Base-by-base conservation (phyloP, 2,797 vertebrate genomes). In the Tiaroga cobitis region DNA sequence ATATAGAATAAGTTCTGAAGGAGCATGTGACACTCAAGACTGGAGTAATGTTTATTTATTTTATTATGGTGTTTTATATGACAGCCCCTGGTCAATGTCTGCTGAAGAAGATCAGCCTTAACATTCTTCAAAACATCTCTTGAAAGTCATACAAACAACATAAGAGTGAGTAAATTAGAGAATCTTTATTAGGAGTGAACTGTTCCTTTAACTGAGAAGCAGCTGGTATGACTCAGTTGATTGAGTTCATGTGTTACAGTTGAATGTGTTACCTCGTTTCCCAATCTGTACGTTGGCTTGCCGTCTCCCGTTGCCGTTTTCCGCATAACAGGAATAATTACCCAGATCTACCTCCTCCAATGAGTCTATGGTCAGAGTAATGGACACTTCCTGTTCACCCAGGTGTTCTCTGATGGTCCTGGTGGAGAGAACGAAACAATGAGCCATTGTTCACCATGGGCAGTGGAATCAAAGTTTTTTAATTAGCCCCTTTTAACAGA, bases 261-360 rank as follows among this genome's bases (percentile, higher is more conserved):
- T 83, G 41, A 82, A 72, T 79, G 63, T 81, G 75, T 80, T 95
- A 99, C 98, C 98, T 87, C 95, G 94, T 92, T 96, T 97, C 92
- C 97, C 96, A 83, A 99, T 96, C 91, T 98, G 97, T 91, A 99
- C 93, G 80, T 95, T 98, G 90, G 97, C 97, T 26, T 98, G 97
- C 26, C 97, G 95, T 83, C 97, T 96, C 56, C 98, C 98, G 6
- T 98, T 97, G 86, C 97, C 96, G 84, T 99, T 99, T 93, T 99
- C 98, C 2, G 98, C 98, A 3, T 98, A 98, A 89, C 98, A 99
- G 2, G 98, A 98, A 90, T 99, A 99, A 94, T 99, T 99, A 82
- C 98, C 98, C 86, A 99, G 93, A 92, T 99, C 98, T 87, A 94
- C 95, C 90, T 99, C 98, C 93, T 99, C 97, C 39, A 99, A 94